These are phyloP conservation scores for Drosophila watanabei DNA, from an alignment of 1,140 invertebrate species.

Conservation along the genomic window DNA sequence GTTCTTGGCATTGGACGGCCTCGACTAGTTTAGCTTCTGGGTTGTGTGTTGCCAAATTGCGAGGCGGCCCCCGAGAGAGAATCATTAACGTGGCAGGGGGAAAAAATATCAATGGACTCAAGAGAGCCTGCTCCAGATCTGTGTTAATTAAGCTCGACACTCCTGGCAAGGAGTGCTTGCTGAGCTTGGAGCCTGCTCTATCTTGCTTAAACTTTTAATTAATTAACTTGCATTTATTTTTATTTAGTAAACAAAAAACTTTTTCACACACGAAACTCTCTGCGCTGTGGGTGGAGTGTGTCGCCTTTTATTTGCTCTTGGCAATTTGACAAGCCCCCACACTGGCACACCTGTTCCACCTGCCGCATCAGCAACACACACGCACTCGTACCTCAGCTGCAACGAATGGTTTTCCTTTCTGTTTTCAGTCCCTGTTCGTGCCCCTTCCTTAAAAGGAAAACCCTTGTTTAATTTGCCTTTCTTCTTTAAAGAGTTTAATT, in stretches of 20 bases:
- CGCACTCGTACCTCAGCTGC: constrained; percentile 32
- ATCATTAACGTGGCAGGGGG: constrained; percentile 25
- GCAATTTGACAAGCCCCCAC: constrained; percentile 39
- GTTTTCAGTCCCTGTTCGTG: not conserved
- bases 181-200: constrained; percentile 63
- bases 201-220: constrained; percentile 78
- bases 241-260: constrained; percentile 82
- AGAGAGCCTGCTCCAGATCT: constrained; percentile 1
- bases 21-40: constrained; percentile 50
- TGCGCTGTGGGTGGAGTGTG: constrained; percentile 7
- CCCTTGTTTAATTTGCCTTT: constrained; percentile 20
- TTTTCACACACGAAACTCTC: constrained; percentile 38
- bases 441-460: not conserved
- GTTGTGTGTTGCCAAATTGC: constrained; percentile 35
- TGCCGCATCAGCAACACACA: constrained; percentile 17
- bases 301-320: constrained; percentile 46
- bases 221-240: constrained; percentile 81
- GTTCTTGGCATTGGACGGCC: constrained; percentile 76
- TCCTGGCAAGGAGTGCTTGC: constrained; percentile 11
- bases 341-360: constrained; percentile 17
- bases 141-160: constrained; percentile 67
- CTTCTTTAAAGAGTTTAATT: constrained; percentile 12
- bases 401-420: constrained; percentile 21
- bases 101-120: constrained; percentile 34
- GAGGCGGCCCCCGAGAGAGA: constrained; percentile 53